phyloP scores from a whole-genome alignment of 1,140 invertebrate genomes.

The Helicoverpa zea region DNA sequence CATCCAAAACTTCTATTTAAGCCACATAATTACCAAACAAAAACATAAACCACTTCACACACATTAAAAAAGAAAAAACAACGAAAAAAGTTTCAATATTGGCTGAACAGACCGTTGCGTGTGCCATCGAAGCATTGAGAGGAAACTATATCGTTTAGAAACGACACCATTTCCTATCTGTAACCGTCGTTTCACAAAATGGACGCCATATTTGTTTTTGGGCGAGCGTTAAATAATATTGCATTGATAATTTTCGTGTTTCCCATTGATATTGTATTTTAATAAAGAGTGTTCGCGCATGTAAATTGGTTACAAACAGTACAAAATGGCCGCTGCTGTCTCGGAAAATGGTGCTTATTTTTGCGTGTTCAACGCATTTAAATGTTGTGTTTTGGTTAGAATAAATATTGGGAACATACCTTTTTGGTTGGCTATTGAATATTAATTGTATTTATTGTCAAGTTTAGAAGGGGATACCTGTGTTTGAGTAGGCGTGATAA shows the following conservation, averaged over 20 bases:
- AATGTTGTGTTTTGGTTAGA: conserved; percentile 15
- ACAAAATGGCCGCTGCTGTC: not conserved
- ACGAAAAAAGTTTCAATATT: conserved; percentile 13
- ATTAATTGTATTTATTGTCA: too few species aligned
- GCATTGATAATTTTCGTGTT: conserved; percentile 47
- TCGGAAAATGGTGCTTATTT: conserved; percentile 15
- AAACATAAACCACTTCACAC: not conserved
- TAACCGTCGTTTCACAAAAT: conserved; percentile 50
- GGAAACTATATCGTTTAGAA: conserved; percentile 57
- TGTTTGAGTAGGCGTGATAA: too few species aligned
- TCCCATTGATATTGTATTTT: conserved; percentile 46
- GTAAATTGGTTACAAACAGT: conserved; percentile 43
- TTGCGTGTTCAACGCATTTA: not conserved
- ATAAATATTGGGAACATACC: not conserved
- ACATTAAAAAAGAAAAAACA: not conserved
- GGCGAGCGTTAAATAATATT: conserved; percentile 49
- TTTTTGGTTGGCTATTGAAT: not conserved
- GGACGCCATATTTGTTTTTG: conserved; percentile 40
- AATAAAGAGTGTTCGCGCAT: conserved; percentile 34
- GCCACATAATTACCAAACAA: not conserved
- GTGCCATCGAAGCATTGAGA: conserved; percentile 40
- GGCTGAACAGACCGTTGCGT: conserved; percentile 40
- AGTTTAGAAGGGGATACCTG: too few species aligned
- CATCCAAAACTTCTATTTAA: too few species aligned
- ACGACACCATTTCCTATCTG: conserved; percentile 56